Evolutionary conservation across 2,797 vertebrate genomes (phyloP).

Genomic region (Nothura maculosa): DNA sequence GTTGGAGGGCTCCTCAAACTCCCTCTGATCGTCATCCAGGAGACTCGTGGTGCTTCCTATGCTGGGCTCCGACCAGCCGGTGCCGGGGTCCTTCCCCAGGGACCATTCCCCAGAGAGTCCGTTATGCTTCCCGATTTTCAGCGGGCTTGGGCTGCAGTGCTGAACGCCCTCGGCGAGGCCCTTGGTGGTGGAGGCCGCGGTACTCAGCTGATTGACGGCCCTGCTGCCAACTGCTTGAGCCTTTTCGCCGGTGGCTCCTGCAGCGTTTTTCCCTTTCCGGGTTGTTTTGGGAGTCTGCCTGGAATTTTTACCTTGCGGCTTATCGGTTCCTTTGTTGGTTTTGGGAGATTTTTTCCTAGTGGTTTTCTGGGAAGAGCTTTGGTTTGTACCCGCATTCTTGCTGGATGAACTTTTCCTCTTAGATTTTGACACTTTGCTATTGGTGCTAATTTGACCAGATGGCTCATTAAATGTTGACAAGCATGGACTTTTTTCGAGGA

Average conservation of each 20-base stretch:
- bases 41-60: constrained; percentile 84
- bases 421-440: constrained; percentile 91
- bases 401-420: constrained; percentile 94
- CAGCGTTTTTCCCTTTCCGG: constrained; percentile 92
- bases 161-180: constrained; percentile 82
- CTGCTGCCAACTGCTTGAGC: constrained; percentile 79
- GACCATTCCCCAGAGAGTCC: constrained; percentile 88
- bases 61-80: constrained; percentile 88
- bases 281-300: constrained; percentile 91
- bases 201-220: constrained; percentile 71
- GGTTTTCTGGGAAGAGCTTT: constrained; percentile 85
- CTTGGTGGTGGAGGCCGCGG: constrained; percentile 76
- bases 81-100: constrained; percentile 80
- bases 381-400: constrained; percentile 89
- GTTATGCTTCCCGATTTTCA: constrained; percentile 77
- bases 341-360: constrained; percentile 94
- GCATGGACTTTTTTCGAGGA: constrained; percentile 89
- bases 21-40: constrained; percentile 94
- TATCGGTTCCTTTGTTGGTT: constrained; percentile 91
- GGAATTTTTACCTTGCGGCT: constrained; percentile 87
- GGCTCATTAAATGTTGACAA: constrained; percentile 89
- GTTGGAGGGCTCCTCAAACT: constrained; percentile 98
- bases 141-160: constrained; percentile 60
- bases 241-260: constrained; percentile 90
- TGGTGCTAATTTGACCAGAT: constrained; percentile 85